phyloP scores from a whole-genome alignment of 2,113 vertebrate genomes.

The Macrotus californicus region DNA sequence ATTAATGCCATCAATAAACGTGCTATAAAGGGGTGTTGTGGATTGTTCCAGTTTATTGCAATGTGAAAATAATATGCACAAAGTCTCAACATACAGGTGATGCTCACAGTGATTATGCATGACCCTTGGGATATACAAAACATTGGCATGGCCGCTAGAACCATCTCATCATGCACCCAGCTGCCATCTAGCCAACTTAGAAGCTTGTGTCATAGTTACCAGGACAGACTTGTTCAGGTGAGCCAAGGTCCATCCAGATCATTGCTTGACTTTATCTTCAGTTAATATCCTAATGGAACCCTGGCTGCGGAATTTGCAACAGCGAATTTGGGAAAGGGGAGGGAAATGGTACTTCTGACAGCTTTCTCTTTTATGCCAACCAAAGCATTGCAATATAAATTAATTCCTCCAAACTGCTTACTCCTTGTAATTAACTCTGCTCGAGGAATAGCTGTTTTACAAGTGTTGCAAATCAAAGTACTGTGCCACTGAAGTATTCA shows the following conservation, averaged over 20 bases:
- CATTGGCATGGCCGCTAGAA: background rate
- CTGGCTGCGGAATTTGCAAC: constrained; percentile 7
- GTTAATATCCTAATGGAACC: constrained; percentile 14
- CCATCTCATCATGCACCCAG: background rate
- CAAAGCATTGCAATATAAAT: constrained; percentile 57
- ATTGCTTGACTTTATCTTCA: constrained; percentile 24
- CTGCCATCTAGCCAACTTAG: background rate
- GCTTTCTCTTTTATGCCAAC: constrained; percentile 43
- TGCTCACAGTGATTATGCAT: background rate
- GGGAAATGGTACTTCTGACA: constrained; percentile 43
- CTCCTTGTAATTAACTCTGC: constrained; percentile 43
- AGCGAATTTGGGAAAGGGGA: background rate
- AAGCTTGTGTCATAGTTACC: background rate
- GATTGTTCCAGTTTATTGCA: background rate
- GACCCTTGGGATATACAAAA: background rate
- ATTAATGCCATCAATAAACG: background rate
- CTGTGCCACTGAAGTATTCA: constrained; percentile 59
- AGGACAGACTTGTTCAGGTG: background rate
- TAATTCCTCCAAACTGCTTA: constrained; percentile 60
- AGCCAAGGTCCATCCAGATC: background rate
- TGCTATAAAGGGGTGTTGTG: background rate
- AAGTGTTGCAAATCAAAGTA: constrained; percentile 72
- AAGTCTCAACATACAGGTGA: background rate
- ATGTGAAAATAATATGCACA: background rate
- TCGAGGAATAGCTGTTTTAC: constrained; percentile 66